phyloP scores from a whole-genome alignment of 2,113 vertebrate species.

The Esox niger region DNA sequence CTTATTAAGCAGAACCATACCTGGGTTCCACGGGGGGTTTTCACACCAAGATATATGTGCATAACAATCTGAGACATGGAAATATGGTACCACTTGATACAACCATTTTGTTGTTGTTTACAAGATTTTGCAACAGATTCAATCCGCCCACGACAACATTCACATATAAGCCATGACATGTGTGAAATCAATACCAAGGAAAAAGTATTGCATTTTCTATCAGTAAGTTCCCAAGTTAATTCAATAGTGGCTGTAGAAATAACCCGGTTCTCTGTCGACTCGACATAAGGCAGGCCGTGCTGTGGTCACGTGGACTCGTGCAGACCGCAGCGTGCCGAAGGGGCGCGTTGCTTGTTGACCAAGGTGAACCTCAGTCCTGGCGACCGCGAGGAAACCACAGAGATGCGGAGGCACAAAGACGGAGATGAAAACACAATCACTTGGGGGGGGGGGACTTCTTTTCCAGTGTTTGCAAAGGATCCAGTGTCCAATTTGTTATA shows the following conservation, averaged over 20 bases:
- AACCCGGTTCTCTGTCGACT: background rate
- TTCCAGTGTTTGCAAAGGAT: too few species aligned
- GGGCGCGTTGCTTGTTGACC: background rate
- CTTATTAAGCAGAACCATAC: conserved; percentile 59
- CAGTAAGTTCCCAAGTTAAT: background rate
- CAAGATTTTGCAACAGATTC: background rate
- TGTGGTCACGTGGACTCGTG: background rate
- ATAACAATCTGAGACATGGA: conserved; percentile 38
- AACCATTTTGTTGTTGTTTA: background rate
- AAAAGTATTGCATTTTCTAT: conserved; percentile 7
- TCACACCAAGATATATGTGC: conserved; percentile 34
- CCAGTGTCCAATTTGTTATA: background rate
- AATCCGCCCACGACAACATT: too few species aligned
- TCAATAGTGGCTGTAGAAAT: background rate
- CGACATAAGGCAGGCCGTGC: background rate
- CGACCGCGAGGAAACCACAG: conserved; percentile 10
- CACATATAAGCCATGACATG: conserved; percentile 23
- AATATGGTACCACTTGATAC: conserved; percentile 31
- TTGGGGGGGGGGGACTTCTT: conserved; percentile 21
- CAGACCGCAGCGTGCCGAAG: conserved; percentile 5
- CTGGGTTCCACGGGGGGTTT: conserved; percentile 21
- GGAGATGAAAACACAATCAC: conserved; percentile 27
- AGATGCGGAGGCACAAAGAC: conserved; percentile 13
- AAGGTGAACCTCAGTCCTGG: conserved; percentile 7
- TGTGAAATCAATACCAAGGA: conserved; percentile 15